Conservation (phyloP, 2,113 vertebrate genomes). For the Brachirus orientalis region DNA sequence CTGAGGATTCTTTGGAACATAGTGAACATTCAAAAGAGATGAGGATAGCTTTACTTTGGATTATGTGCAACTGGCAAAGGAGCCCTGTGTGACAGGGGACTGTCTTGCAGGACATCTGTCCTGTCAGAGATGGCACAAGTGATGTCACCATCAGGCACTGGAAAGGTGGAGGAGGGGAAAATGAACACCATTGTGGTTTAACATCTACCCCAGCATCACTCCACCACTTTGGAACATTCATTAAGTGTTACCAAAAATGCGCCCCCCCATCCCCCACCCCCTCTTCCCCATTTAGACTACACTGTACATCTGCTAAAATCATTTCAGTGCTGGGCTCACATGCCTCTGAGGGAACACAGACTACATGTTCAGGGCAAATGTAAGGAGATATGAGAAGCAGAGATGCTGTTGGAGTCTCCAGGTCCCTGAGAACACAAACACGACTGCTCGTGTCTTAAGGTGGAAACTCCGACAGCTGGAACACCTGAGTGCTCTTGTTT, state of each 20-base stretch:
- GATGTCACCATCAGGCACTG: conserved; percentile 64
- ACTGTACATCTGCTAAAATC: conserved; percentile 70
- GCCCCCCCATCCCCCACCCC: neutral
- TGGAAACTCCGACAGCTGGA: conserved; percentile 49
- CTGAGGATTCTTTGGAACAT: conserved; percentile 1
- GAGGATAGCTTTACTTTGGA: conserved; percentile 11
- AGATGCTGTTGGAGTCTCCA: conserved; percentile 48
- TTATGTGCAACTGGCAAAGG: conserved; percentile 31
- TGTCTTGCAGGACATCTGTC: conserved; percentile 51
- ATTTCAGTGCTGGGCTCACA: conserved; percentile 58
- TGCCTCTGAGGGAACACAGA: conserved; percentile 58
- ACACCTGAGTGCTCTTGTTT: conserved; percentile 78
- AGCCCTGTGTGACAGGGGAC: conserved; percentile 35
- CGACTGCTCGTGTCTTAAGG: conserved; percentile 42
- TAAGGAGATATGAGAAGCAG: conserved; percentile 51
- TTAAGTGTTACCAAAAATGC: conserved; percentile 36
- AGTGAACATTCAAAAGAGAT: conserved; percentile 8
- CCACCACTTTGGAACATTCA: conserved; percentile 47
- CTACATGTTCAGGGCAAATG: conserved; percentile 74
- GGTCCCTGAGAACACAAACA: conserved; percentile 32
- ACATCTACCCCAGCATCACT: conserved; percentile 16
- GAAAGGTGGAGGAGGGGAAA: conserved; percentile 38
- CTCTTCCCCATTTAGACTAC: neutral
- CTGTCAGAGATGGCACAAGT: conserved; percentile 43
- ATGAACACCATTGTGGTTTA: conserved; percentile 37